A percentile compares a stretch with the other conserved stretches of the same genome.
These are phyloP conservation scores for Temnothorax ravouxi DNA, from an alignment of 2,888 invertebrate genomes.

Conservation along the genomic window DNA sequence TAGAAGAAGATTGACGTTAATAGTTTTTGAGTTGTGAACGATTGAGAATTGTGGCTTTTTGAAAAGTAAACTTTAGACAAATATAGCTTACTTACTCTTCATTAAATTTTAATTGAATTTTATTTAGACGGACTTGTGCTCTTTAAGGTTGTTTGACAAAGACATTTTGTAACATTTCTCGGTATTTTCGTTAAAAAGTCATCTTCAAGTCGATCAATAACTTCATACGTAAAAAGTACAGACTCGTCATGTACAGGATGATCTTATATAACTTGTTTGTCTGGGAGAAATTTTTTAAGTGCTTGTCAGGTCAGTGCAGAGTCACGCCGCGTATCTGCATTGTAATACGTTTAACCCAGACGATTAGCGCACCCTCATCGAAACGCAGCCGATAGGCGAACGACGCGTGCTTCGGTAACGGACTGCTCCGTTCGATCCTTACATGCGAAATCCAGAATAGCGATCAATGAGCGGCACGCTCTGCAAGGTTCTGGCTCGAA, in stretches of 20 bases:
- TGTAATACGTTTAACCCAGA: background rate
- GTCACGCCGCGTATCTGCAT: background rate
- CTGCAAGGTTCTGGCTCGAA: conserved; percentile 59
- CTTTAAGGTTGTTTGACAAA: background rate
- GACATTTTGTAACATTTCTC: background rate
- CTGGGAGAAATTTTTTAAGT: background rate
- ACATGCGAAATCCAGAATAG: conserved; percentile 71
- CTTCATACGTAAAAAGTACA: background rate
- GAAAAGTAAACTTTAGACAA: background rate
- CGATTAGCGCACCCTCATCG: conserved; percentile 10
- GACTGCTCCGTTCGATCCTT: conserved; percentile 62
- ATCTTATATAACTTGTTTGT: background rate
- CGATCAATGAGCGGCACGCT: conserved; percentile 74
- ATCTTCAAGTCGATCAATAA: background rate
- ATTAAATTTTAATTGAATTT: background rate
- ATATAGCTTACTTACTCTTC: background rate
- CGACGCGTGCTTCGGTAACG: conserved; percentile 31
- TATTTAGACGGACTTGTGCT: background rate
- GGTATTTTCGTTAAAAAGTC: background rate
- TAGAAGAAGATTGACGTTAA: background rate
- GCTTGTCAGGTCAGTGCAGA: background rate
- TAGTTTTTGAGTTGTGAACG: background rate
- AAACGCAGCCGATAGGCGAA: background rate
- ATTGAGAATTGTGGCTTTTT: background rate
- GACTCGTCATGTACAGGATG: background rate